phyloP scores from a whole-genome alignment of 2,113 vertebrate species.

The Vanacampus margaritifer region DNA sequence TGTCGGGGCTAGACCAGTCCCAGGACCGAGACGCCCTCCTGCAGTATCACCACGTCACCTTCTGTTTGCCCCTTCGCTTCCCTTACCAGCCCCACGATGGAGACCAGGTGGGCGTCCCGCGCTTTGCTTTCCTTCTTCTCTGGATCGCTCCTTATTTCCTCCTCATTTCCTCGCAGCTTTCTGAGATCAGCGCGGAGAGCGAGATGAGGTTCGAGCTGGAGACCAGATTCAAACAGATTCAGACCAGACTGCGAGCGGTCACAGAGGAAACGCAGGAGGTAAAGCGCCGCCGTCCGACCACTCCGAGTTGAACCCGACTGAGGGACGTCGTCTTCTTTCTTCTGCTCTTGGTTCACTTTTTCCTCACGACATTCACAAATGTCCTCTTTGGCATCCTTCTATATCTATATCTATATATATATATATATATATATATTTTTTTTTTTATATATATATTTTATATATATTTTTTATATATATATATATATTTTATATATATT shows the following conservation, averaged over 20 bases:
- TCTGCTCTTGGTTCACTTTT: too few relatives aligned
- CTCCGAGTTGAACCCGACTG: not conserved
- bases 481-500: too few relatives aligned
- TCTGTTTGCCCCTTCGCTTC: slow-evolving; percentile 79
- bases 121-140: slow-evolving; percentile 5
- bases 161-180: slow-evolving; percentile 63
- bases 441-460: too few relatives aligned
- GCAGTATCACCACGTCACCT: slow-evolving; percentile 74
- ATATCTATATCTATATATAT: too few relatives aligned
- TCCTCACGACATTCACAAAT: too few relatives aligned
- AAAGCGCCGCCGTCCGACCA: not conserved
- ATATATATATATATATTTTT: too few relatives aligned
- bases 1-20: slow-evolving; percentile 74
- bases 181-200: slow-evolving; percentile 73
- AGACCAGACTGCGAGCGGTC: slow-evolving; percentile 72
- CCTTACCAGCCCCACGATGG: slow-evolving; percentile 84
- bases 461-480: too few relatives aligned
- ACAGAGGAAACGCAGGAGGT: slow-evolving; percentile 75
- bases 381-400: too few relatives aligned
- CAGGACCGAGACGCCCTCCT: slow-evolving; percentile 79
- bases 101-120: slow-evolving; percentile 74
- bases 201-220: slow-evolving; percentile 78
- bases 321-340: not conserved
- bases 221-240: slow-evolving; percentile 79
- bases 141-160: not conserved